Evolutionary conservation across 2,888 invertebrate genomes (phyloP).

Genomic region (Cantharis flavilabris): DNA sequence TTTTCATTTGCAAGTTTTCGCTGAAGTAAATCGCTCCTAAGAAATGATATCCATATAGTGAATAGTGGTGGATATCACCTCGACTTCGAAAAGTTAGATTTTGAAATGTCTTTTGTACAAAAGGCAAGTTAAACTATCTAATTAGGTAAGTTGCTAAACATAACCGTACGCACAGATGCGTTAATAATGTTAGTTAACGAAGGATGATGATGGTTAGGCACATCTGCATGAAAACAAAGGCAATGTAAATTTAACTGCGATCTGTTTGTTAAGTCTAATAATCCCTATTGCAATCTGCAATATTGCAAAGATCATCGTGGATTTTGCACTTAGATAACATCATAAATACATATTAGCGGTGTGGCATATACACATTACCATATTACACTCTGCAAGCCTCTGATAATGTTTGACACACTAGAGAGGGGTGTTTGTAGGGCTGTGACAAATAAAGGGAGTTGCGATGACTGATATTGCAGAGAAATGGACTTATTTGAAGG

Average conservation of each 20-base stretch:
- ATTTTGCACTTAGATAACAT: conserved; percentile 38
- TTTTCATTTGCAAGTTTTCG: neutral
- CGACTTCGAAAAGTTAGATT: neutral
- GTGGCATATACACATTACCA: conserved; percentile 39
- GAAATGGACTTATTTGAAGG: conserved; percentile 34
- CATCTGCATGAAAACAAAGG: conserved; percentile 43
- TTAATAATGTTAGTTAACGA: conserved; percentile 24
- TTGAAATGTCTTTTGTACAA: neutral
- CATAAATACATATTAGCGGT: conserved; percentile 47
- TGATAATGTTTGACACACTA: conserved; percentile 37
- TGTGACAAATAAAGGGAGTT: conserved; percentile 31
- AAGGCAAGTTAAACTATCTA: neutral
- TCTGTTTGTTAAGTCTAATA: conserved; percentile 47
- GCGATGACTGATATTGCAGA: conserved; percentile 30
- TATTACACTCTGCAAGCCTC: conserved; percentile 39
- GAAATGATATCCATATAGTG: neutral
- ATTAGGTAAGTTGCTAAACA: conserved; percentile 7
- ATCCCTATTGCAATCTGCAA: conserved; percentile 46
- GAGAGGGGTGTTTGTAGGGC: conserved; percentile 27
- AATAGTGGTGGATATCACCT: neutral
- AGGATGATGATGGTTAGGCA: conserved; percentile 30
- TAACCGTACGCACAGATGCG: conserved; percentile 23
- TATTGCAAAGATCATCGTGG: conserved; percentile 34
- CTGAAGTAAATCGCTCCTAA: neutral
- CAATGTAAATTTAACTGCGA: conserved; percentile 45